Evolutionary conservation across 2,113 vertebrate genomes (phyloP).

Genomic region (Cinclus cinclus): DNA sequence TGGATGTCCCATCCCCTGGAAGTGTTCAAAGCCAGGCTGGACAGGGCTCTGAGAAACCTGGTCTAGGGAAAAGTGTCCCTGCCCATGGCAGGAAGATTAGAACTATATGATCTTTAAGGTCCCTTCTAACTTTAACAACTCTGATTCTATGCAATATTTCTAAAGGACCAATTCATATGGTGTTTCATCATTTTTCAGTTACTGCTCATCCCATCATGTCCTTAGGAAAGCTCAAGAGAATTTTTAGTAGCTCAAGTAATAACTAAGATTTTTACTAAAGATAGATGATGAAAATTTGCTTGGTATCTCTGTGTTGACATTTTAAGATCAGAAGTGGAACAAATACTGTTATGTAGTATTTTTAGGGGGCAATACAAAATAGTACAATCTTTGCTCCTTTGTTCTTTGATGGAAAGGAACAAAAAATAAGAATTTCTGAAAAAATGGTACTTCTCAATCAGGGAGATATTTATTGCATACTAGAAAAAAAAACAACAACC

Average conservation of each 20-base stretch:
- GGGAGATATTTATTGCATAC: background rate
- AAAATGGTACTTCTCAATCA: background rate
- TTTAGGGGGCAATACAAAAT: background rate
- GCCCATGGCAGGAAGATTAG: background rate
- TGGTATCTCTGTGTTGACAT: background rate
- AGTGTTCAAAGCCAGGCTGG: background rate
- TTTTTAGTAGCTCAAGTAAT: background rate
- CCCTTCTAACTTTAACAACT: background rate
- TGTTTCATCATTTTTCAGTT: background rate
- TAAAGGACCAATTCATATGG: background rate
- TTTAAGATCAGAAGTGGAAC: background rate
- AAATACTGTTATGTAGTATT: background rate
- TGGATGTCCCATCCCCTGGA: too few relatives aligned
- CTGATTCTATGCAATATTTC: background rate
- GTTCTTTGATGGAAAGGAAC: background rate
- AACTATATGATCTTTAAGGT: background rate
- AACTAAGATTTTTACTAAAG: background rate
- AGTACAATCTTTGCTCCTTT: background rate
- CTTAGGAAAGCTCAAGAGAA: background rate
- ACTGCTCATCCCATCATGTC: background rate
- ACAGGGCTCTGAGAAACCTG: background rate
- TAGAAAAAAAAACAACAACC: background rate
- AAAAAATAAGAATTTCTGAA: background rate
- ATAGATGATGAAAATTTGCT: background rate
- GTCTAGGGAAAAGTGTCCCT: background rate